Evolutionary conservation across 2,797 vertebrate species (phyloP), one percentile per base, ranked within the genome.

Genomic region (Takifugu rubripes): DNA sequence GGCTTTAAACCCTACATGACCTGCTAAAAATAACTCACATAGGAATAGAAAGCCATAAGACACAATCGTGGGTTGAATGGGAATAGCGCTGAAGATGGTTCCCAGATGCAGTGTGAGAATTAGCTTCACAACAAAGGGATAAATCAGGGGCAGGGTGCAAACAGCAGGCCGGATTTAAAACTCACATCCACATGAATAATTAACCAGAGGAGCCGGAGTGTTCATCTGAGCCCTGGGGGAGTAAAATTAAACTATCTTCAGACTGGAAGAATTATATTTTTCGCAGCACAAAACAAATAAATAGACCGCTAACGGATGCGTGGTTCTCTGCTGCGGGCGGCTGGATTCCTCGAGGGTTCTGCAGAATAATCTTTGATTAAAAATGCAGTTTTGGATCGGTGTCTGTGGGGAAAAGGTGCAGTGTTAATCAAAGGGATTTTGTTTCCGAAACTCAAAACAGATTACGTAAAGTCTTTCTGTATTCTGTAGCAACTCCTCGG

Each of bases 41-140:
- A 98, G 96, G 96, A 98, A 98, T 98, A 98, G 96, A 98, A 98
- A 98, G 96, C 96, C 96, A 98, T 98, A 98, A 84, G 88, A 91
- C 92, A 90, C 94, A 93, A 85, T 76, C 87, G 93, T 90, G 91
- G 93, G 84, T 83, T 72, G 58, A 68, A 61, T 65, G 64, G 29
- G 43, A 42, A 53, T 64, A 58, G 36, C 26, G 61, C 47, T 59
- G 46, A 55, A 56, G 63, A 68, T 54, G 55, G 65, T 46, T 57
- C 12, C 46, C 45, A 7, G 59, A 54, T 58, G 55, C 27, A 66
- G 60, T 73, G 53, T 62, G 64, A 68, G 49, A 62, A 75, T 52
- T 64, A 11, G 16, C 61, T 66, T 47, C n/a, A 69, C 69, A 76
- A 68, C 47, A 72, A 73, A 70, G 62, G 54, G 46, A 48, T 55